These are phyloP conservation scores for Tylochromis polylepis DNA, from an alignment of 2,113 vertebrate species.

Conservation along the genomic window DNA sequence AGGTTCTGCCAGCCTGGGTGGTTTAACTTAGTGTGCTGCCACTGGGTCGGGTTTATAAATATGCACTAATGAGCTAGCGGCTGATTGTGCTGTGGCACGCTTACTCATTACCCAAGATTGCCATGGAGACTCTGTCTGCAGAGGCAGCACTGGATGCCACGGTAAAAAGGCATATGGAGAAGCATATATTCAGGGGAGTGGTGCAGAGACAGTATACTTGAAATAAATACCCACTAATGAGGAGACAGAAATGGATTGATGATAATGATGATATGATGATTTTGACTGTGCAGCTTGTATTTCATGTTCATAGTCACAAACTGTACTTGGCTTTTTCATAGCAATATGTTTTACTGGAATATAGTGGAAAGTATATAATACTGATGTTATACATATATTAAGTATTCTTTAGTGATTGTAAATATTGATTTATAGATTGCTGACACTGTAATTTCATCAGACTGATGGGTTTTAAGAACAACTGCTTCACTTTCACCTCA, in stretches of 20 bases:
- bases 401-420: not conserved
- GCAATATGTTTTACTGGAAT: not conserved
- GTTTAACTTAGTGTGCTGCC: conserved; percentile 19
- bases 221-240: conserved; percentile 30
- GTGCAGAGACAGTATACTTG: not conserved
- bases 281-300: not conserved
- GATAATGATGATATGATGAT: not conserved
- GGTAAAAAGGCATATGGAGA: not conserved
- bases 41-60: conserved; percentile 53
- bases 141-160: conserved; percentile 29
- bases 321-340: not conserved
- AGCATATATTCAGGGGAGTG: not conserved
- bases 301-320: not conserved
- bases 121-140: conserved; percentile 48
- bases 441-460: not conserved
- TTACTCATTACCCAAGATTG: conserved; percentile 39
- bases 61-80: conserved; percentile 51
- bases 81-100: conserved; percentile 52
- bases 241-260: not conserved
- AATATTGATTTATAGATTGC: not conserved
- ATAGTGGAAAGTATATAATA: not conserved
- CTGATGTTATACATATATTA: not conserved
- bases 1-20: conserved; percentile 33
- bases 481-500: not conserved
- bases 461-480: not conserved